Evolutionary conservation across 1,140 invertebrate genomes (phyloP).

Genomic region (Rhagoletis zephyria): DNA sequence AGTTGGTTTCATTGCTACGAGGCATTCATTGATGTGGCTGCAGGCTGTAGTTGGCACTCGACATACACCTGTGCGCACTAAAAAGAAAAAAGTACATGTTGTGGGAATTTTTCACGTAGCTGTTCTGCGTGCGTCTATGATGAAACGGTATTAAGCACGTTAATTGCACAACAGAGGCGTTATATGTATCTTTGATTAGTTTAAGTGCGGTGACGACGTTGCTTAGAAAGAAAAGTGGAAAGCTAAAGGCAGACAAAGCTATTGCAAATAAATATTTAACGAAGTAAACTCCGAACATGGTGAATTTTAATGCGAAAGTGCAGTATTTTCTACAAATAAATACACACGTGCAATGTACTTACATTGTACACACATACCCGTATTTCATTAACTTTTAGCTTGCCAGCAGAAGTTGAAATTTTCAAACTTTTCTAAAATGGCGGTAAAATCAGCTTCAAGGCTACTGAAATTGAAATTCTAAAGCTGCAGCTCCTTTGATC

Average conservation of each 20-base stretch:
- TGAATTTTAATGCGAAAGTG: no score
- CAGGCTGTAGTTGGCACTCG: background rate
- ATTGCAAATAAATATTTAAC: no score
- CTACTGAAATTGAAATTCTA: background rate
- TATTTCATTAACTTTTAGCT: background rate
- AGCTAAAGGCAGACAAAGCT: no score
- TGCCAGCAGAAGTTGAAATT: background rate
- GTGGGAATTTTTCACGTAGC: constrained; percentile 2
- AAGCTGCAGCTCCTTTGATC: constrained; percentile 13
- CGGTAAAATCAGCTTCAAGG: background rate
- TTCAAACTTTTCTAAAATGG: background rate
- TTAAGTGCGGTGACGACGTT: background rate
- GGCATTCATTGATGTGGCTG: background rate
- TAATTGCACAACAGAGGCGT: constrained; percentile 30
- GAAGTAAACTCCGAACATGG: no score
- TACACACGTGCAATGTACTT: no score
- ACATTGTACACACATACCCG: no score
- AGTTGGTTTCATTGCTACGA: background rate
- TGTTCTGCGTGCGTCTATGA: background rate
- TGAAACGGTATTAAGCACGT: background rate
- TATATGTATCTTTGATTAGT: background rate
- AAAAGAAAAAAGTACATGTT: background rate
- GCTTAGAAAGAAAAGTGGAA: background rate
- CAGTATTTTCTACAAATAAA: no score
- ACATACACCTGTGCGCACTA: background rate